Evolutionary conservation across 2,888 invertebrate species (phyloP).

Genomic region (Trachelus troglodyta): DNA sequence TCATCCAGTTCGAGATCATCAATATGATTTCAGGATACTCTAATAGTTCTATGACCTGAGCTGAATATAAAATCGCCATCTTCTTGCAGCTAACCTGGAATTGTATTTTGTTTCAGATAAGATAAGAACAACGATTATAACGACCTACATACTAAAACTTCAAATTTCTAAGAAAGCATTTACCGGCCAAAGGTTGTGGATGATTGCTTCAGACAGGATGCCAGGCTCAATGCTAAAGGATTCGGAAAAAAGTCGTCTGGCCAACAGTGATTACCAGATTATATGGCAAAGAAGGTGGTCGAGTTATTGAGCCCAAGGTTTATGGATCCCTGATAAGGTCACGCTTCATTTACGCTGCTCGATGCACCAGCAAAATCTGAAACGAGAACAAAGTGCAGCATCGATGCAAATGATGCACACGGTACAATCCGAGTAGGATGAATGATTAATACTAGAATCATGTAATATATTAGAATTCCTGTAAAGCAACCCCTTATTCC

Average conservation of each 20-base stretch:
- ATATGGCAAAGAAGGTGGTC: background rate
- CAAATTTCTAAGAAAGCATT: background rate
- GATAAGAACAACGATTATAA: too few species aligned
- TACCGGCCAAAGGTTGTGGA: background rate
- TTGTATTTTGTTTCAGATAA: background rate
- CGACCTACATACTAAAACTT: background rate
- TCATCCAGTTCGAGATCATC: background rate
- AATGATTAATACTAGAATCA: background rate
- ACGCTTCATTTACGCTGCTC: background rate
- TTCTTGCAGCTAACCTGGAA: background rate
- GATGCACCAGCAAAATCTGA: background rate
- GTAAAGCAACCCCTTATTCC: background rate
- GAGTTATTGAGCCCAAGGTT: background rate
- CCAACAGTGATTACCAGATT: background rate
- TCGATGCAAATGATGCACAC: background rate
- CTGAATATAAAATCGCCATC: background rate
- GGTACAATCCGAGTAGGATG: background rate
- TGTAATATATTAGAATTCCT: background rate
- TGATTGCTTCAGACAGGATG: background rate
- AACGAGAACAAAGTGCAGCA: background rate
- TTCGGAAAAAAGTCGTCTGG: background rate
- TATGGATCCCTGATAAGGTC: background rate
- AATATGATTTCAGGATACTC: background rate
- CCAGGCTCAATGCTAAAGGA: background rate
- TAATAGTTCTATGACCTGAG: too few species aligned